Percentiles rank a stretch among this genome's conserved stretches.
Evolutionary conservation across 2,797 vertebrate species (phyloP).

Genomic region (Darevskia mixta): DNA sequence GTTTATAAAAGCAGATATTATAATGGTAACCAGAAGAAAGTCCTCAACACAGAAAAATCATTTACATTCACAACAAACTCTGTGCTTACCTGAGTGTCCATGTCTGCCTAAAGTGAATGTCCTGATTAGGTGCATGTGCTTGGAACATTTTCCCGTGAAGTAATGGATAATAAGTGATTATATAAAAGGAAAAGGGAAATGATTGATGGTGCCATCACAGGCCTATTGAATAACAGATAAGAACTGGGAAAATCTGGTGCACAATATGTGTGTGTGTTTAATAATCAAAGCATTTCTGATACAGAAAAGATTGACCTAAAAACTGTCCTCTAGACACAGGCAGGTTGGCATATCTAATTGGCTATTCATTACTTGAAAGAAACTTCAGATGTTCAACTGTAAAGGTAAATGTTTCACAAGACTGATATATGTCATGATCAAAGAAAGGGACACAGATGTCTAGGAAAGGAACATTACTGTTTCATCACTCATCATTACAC

Average conservation of each 20-base stretch:
- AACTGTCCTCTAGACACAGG: not conserved
- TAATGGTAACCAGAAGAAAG: not conserved
- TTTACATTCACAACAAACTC: slow-evolving; percentile 18
- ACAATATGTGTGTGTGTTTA: not conserved
- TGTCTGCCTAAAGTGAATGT: not conserved
- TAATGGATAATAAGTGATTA: not conserved
- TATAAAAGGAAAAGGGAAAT: not conserved
- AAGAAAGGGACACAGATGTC: no score
- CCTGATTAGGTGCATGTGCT: not conserved
- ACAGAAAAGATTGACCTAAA: not conserved
- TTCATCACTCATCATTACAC: not conserved
- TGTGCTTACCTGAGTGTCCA: not conserved
- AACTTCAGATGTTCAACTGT: not conserved
- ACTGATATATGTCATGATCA: not conserved
- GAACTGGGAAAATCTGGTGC: not conserved
- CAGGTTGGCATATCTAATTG: not conserved
- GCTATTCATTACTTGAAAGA: not conserved
- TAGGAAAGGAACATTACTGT: not conserved
- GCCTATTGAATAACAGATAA: not conserved
- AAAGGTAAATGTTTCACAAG: not conserved
- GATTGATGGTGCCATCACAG: not conserved
- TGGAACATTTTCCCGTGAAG: slow-evolving; percentile 17
- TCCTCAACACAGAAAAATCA: rapidly evolving
- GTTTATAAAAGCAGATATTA: slow-evolving; percentile 30
- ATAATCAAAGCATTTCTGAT: not conserved